These are phyloP conservation scores for Atta colombica DNA, from an alignment of 1,140 invertebrate genomes.

Conservation along the genomic window DNA sequence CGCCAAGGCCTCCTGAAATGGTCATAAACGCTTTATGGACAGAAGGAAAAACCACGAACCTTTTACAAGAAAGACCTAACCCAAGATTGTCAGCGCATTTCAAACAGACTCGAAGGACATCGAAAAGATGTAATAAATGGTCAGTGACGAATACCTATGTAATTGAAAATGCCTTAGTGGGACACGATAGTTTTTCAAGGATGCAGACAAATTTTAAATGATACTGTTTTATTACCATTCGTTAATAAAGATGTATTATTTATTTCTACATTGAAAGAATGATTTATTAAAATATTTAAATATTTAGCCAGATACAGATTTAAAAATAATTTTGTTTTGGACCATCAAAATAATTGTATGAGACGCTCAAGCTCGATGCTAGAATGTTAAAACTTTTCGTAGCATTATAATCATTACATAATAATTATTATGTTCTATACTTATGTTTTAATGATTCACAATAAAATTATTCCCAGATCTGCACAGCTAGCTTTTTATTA, in stretches of 20 bases:
- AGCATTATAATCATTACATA: no score
- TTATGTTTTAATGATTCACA: no score
- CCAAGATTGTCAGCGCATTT: background rate
- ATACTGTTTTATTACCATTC: background rate
- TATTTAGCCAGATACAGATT: no score
- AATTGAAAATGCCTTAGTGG: background rate
- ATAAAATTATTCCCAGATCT: no score
- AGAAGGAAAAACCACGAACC: constrained; percentile 61
- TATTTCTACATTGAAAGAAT: background rate
- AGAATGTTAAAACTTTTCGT: no score
- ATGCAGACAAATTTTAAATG: background rate
- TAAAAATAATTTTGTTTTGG: no score
- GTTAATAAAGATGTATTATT: background rate
- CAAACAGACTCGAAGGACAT: background rate
- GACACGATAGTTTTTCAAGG: background rate
- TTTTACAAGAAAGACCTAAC: background rate
- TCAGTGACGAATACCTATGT: constrained; percentile 25
- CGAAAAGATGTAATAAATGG: constrained; percentile 6
- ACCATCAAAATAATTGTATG: no score
- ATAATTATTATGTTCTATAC: no score
- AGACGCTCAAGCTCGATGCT: no score
- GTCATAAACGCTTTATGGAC: constrained; percentile 81
- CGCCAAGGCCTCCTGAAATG: constrained; percentile 76
- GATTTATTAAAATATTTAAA: no score
- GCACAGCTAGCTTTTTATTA: no score